Evolutionary conservation across 2,888 invertebrate genomes (phyloP).

Genomic region (Cantharis lateralis): DNA sequence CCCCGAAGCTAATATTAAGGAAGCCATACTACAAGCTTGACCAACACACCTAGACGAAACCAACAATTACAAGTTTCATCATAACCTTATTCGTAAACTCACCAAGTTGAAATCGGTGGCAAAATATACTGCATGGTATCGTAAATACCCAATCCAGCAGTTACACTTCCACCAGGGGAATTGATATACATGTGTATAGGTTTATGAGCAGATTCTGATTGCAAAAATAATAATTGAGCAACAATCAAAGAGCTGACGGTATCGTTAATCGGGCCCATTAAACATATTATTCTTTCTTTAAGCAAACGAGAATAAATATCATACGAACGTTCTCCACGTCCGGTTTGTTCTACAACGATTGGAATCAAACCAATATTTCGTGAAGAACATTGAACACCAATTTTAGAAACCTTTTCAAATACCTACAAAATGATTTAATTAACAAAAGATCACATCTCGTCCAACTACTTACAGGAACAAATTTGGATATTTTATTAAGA

Average conservation of each 20-base stretch:
- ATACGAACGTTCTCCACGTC: slow-evolving; percentile 94
- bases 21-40: slow-evolving; percentile 98
- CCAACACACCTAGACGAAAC: slow-evolving; percentile 81
- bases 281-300: slow-evolving; percentile 95
- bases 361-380: slow-evolving; percentile 64
- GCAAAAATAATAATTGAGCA: slow-evolving; percentile 95
- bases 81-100: slow-evolving; percentile 59
- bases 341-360: slow-evolving; percentile 98
- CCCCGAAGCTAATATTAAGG: slow-evolving; percentile 88
- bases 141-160: slow-evolving; percentile 96
- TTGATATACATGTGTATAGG: slow-evolving; percentile 99
- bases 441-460: not conserved
- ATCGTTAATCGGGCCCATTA: slow-evolving; percentile 97
- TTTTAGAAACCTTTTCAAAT: not conserved
- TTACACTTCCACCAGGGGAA: slow-evolving; percentile 92
- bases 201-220: slow-evolving; percentile 91
- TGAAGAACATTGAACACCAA: not conserved
- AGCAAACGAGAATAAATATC: slow-evolving; percentile 97
- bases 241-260: slow-evolving; percentile 91
- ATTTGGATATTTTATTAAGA: not conserved
- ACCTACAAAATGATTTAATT: not conserved
- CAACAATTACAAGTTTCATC: not conserved
- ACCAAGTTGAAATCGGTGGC: slow-evolving; percentile 97
- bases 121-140: slow-evolving; percentile 99
- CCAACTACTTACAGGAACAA: not conserved